Evolutionary conservation across 2,888 invertebrate genomes (phyloP), one percentile per base, ranked within the genome.

Genomic region (Amitus sp.): DNA sequence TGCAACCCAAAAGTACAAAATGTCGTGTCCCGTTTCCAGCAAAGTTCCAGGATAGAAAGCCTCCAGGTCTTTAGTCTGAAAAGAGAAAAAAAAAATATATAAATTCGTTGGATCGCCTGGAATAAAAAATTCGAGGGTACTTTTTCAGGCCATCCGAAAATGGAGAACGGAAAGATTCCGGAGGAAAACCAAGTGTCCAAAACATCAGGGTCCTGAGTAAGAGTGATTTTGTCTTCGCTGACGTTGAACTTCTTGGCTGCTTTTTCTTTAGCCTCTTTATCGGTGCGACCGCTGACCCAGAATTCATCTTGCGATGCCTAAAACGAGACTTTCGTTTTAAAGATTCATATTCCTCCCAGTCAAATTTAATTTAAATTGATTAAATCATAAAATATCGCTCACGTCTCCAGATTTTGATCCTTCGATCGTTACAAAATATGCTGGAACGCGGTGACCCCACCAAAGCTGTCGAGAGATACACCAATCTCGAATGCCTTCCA

Each of bases 391-490:
- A n/a, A n/a, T n/a, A n/a, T n/a, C n/a, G n/a, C 23, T 69, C 61
- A 71, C 71, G 48, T 58, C 62, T 28, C 43, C 67, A 28, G 42
- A 19, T 55, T 50, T 23, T 18, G 47, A 2, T 23, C 85, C 87
- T 54, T 83, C 83, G 53, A 88, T 82, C 7, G 85, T 86, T 10
- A 95, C 89, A 76, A 87, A 89, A 80, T 98, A 99, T 0, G 95
- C 97, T 0, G 99, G 99, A 68, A 99, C 96, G 56, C 95, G 89
- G 83, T 99, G 99, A 1, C 99, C 99, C 99, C 99, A 99, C 99
- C 99, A 99, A 52, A 99, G 85, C 82, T 99, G 99, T 1, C 95
- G 86, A 0, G 98, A 98, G 58, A 99, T 94, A 83, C 99, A 99
- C 99, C 99, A 99, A 83, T 99, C 98, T 2, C 96, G 89, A 69